Evolutionary conservation across 1,140 invertebrate genomes (phyloP).

Genomic region (Caenorhabditis tropicalis): DNA sequence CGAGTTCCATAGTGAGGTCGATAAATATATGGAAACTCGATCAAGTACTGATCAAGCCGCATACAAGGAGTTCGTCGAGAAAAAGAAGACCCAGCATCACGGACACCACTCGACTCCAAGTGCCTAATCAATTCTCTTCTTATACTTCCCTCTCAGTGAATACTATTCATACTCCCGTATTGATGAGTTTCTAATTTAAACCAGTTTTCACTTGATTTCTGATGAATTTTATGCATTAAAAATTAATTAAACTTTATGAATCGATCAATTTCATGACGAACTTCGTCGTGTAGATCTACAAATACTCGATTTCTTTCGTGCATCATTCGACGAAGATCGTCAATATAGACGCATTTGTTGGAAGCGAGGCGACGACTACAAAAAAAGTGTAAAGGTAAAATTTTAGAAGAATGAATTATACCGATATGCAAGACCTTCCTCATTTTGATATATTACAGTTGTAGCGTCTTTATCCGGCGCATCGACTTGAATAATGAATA

Average conservation of each 20-base stretch:
- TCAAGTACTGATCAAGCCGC: neutral
- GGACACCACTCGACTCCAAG: neutral
- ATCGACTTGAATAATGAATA: neutral
- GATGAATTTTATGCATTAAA: too few relatives aligned
- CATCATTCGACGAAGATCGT: slow-evolving; percentile 29
- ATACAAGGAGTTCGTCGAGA: slow-evolving; percentile 9
- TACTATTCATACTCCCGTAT: neutral
- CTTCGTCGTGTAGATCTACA: slow-evolving; percentile 31
- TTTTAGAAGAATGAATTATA: neutral
- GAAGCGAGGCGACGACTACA: slow-evolving; percentile 33
- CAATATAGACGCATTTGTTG: slow-evolving; percentile 29
- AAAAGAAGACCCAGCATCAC: neutral
- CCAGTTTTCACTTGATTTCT: too few relatives aligned
- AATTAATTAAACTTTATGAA: neutral
- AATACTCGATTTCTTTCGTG: neutral
- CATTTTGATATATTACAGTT: slow-evolving; percentile 43
- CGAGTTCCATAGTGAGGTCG: neutral
- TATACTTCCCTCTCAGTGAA: neutral
- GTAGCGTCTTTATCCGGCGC: neutral
- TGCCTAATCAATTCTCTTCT: neutral
- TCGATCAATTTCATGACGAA: slow-evolving; percentile 15
- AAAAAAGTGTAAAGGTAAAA: neutral
- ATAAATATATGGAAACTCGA: neutral
- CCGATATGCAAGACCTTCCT: slow-evolving; percentile 46
- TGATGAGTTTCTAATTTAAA: neutral